These are phyloP conservation scores for Eupithecia vulgata DNA, from an alignment of 2,888 invertebrate genomes.

Conservation along the genomic window DNA sequence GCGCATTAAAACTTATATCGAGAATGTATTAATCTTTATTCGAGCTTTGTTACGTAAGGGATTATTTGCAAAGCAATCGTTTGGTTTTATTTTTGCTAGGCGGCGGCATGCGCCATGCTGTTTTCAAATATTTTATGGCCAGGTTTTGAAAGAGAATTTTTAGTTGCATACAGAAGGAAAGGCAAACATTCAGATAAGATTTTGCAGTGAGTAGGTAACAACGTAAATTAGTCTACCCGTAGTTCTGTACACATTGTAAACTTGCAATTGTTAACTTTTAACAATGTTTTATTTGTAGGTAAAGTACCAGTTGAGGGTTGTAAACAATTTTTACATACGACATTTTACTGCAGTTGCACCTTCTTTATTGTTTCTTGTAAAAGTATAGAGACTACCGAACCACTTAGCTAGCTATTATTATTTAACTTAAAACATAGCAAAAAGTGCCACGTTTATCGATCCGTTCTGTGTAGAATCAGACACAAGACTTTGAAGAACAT, in stretches of 20 bases:
- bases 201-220: conserved; percentile 14
- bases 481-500: conserved; percentile 4
- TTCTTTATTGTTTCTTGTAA: conserved; percentile 12
- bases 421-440: neutral
- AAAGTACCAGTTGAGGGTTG: neutral
- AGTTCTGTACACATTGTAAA: conserved; percentile 18
- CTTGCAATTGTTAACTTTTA: conserved; percentile 16
- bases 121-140: conserved; percentile 10
- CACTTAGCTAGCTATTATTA: neutral
- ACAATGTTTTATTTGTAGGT: conserved; percentile 16
- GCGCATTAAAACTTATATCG: conserved; percentile 51
- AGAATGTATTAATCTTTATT: conserved; percentile 33
- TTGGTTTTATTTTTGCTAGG: conserved; percentile 10
- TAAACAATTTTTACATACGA: conserved; percentile 15
- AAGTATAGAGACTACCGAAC: neutral
- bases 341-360: conserved; percentile 26
- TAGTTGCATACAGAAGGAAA: conserved; percentile 24
- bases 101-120: conserved; percentile 24
- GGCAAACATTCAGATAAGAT: conserved; percentile 17
- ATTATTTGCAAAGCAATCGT: conserved; percentile 14
- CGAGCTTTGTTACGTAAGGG: conserved; percentile 18
- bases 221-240: conserved; percentile 12
- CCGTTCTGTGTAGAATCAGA: neutral
- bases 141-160: conserved; percentile 8
- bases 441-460: neutral